Base-by-base conservation (phyloP, 2,797 vertebrate species). In the Mus caroli region DNA sequence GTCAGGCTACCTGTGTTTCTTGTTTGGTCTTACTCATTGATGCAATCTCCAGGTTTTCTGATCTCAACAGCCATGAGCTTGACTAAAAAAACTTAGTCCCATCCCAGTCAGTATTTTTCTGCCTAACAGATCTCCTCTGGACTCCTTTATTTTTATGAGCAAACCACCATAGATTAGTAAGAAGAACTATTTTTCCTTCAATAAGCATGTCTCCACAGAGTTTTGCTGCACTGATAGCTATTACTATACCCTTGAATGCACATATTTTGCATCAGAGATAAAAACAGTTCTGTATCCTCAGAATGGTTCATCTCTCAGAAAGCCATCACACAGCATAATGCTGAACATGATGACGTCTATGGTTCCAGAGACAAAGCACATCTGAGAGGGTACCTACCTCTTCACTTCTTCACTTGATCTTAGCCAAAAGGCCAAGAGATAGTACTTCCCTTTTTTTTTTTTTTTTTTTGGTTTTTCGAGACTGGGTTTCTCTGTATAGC, bases 291-390 rank as follows among this genome's bases (percentile, higher is more conserved):
- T 67, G 56, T 8, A 5, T 19, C 82, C 12, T 50, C 3, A 22
- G 31, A 83, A 54, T 62, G 20, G 4, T 40, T 87, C 28, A 67
- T 76, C 17, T 26, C 34, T 15, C 24, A 24, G 14, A 40, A 46
- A 46, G 6, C 3, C 46, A 90, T 20, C 0, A 40, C 0, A 46
- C 0, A 28, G 0, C 0, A 37, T 9, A 95, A 69, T 40, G 9
- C 13, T 86, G 78, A 69, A 69, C 14, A 84, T 5, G 19, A 50
- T 78, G 6, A 58, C 20, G 14, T 73, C 9, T 90, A 0, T 60
- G 43, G 3, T 0, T 15, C 62, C 17, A 58, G 1, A 37, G 28
- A 91, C 37, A 78, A 88, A 92, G 31, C 10, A 43, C 24, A 92
- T 12, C 4, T 71, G 26, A 89, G 5, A 85, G 20, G 40, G 43